Evolutionary conservation across 64 coral and sea anemone species (phyloP).

Genomic region (Montipora cactus): DNA sequence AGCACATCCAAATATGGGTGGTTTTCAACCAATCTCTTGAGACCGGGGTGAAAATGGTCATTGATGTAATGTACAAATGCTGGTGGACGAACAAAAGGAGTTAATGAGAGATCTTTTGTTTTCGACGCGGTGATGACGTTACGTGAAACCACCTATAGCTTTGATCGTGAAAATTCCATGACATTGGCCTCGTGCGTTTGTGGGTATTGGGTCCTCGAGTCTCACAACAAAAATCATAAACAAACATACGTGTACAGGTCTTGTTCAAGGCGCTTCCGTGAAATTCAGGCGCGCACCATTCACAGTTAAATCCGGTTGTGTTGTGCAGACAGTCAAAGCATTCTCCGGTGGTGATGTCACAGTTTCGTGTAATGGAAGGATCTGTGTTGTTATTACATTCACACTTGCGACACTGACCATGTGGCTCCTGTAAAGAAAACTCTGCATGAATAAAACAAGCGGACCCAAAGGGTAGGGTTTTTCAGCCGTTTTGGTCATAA

Average conservation of each 20-base stretch:
- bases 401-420: constrained; percentile 78
- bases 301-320: constrained; percentile 81
- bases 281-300: constrained; percentile 86
- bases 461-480: too few relatives aligned
- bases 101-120: too few relatives aligned
- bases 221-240: background rate
- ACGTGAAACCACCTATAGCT: too few relatives aligned
- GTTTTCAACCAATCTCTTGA: too few relatives aligned
- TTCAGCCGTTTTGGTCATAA: too few relatives aligned
- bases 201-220: background rate
- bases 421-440: constrained; percentile 11
- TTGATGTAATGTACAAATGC: too few relatives aligned
- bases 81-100: too few relatives aligned
- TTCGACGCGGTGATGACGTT: too few relatives aligned
- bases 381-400: constrained; percentile 76
- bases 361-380: constrained; percentile 50
- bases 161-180: too few relatives aligned
- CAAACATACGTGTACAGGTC: constrained; percentile 77
- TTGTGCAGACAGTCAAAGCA: constrained; percentile 84
- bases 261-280: constrained; percentile 82
- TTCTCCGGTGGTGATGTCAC: constrained; percentile 89
- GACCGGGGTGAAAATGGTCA: too few relatives aligned
- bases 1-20: too few relatives aligned
- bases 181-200: too few relatives aligned
- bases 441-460: background rate